These are phyloP conservation scores for Dinomys branickii DNA, from an alignment of 2,113 vertebrate species.

Conservation along the genomic window DNA sequence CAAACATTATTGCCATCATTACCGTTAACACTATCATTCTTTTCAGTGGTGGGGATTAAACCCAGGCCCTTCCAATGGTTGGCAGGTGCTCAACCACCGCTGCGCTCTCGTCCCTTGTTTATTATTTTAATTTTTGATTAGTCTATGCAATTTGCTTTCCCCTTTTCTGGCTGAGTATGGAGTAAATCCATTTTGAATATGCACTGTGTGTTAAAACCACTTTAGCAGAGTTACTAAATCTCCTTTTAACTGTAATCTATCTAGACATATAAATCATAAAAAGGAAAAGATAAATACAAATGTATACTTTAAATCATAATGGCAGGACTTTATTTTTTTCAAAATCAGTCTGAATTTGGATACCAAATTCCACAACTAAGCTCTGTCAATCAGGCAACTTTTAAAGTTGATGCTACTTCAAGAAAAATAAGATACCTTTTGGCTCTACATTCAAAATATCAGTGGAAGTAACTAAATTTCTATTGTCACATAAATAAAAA, in stretches of 20 bases:
- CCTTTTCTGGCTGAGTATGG: background rate
- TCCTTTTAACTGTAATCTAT: background rate
- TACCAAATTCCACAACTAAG: background rate
- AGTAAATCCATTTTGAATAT: background rate
- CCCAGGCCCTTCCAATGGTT: background rate
- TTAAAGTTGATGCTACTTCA: background rate
- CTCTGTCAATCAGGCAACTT: background rate
- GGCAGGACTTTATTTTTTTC: background rate
- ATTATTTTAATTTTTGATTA: conserved; percentile 4
- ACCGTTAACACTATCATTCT: background rate
- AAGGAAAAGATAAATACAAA: background rate
- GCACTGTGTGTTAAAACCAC: background rate
- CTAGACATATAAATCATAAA: background rate
- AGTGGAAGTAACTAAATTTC: background rate
- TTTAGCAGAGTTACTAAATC: background rate
- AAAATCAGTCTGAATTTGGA: background rate
- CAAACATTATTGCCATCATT: background rate
- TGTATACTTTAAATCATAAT: background rate
- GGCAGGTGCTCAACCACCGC: background rate
- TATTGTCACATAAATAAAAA: conserved; percentile 8
- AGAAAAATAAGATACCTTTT: conserved; percentile 13
- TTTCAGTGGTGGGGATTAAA: background rate
- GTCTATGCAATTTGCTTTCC: background rate
- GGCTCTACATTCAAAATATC: background rate
- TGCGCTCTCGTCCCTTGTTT: background rate